Conservation (phyloP, 2,888 invertebrate genomes). For the Cetonia aurata region DNA sequence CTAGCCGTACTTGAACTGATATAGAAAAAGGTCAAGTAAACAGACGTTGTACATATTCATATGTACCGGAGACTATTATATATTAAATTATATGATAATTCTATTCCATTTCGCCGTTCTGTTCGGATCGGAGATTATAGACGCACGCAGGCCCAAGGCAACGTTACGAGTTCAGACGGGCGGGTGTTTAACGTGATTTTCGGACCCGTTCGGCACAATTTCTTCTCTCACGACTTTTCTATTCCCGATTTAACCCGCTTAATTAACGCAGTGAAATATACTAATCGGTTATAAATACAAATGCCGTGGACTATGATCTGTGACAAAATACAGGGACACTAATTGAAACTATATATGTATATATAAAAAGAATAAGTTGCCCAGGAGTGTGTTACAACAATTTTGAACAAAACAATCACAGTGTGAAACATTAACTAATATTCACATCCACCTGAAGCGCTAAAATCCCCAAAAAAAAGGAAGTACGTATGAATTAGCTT, state of each 20-base stretch:
- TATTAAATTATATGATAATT: slow-evolving; percentile 46
- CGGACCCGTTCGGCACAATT: background rate
- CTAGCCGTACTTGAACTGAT: slow-evolving; percentile 47
- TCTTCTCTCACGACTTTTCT: background rate
- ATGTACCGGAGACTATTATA: slow-evolving; percentile 1
- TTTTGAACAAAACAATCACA: background rate
- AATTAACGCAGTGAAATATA: slow-evolving; percentile 29
- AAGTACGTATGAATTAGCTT: slow-evolving; percentile 9
- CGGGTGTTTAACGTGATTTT: slow-evolving; percentile 6
- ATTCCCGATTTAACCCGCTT: slow-evolving; percentile 22
- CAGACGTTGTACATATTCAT: slow-evolving; percentile 21
- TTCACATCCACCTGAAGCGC: slow-evolving; percentile 6
- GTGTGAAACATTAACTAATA: background rate
- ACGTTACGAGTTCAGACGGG: background rate
- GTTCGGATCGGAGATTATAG: slow-evolving; percentile 26
- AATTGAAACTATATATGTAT: background rate
- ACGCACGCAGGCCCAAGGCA: background rate
- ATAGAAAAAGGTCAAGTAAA: slow-evolving; percentile 47
- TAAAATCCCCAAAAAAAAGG: slow-evolving; percentile 11
- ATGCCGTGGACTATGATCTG: slow-evolving; percentile 34
- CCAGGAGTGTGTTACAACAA: background rate
- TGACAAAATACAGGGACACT: slow-evolving; percentile 31
- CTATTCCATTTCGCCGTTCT: slow-evolving; percentile 29
- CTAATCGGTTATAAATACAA: slow-evolving; percentile 23
- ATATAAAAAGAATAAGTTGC: too few relatives aligned